A percentile compares a stretch with the other conserved stretches of the same genome.
These are phyloP conservation scores for Drosophila flavopinicola DNA, from an alignment of 2,888 invertebrate species.

Conservation along the genomic window DNA sequence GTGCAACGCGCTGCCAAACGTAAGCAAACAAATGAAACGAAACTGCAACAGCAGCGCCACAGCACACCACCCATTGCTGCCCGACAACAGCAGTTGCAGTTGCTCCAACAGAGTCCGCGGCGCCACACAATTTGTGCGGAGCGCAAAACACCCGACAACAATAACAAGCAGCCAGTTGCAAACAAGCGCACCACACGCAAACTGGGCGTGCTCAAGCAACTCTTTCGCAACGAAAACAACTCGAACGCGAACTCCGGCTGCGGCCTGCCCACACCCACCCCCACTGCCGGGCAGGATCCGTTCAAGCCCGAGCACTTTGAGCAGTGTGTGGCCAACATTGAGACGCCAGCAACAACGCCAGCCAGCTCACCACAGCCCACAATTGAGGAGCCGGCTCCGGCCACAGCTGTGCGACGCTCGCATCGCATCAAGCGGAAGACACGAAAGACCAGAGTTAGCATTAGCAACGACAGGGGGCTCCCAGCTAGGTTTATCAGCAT, in stretches of 20 bases:
- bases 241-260: conserved; percentile 31
- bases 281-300: too few species aligned
- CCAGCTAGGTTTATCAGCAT: too few species aligned
- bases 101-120: conserved; percentile 3
- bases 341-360: conserved; percentile 76
- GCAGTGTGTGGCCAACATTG: conserved; percentile 46
- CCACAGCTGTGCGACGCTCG: conserved; percentile 87
- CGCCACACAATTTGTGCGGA: conserved; percentile 29
- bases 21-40: too few species aligned
- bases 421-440: conserved; percentile 91
- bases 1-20: too few species aligned
- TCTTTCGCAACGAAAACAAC: not conserved
- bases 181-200: too few species aligned
- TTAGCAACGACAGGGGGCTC: too few species aligned
- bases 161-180: conserved; percentile 19
- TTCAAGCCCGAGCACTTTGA: conserved; percentile 40
- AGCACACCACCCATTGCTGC: not conserved
- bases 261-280: conserved; percentile 32
- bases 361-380: too few species aligned
- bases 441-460: too few species aligned
- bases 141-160: not conserved
- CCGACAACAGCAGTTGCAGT: not conserved
- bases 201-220: conserved; percentile 14
- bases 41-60: not conserved
- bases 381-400: too few species aligned